These are phyloP conservation scores for Molanna angustata DNA, from an alignment of 2,888 invertebrate genomes.

Conservation along the genomic window DNA sequence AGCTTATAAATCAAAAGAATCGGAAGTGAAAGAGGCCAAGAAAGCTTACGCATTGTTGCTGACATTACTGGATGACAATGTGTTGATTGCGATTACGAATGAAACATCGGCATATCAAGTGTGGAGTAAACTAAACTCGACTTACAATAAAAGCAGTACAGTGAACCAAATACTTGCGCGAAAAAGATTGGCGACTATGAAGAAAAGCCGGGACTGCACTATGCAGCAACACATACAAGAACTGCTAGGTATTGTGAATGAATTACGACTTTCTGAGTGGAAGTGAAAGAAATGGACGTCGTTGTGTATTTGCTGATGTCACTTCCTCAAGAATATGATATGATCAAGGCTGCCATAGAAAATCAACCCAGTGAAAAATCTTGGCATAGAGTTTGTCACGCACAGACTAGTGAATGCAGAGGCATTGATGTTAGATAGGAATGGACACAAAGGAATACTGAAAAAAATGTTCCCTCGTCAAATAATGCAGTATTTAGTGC, in stretches of 20 bases:
- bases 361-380: neutral
- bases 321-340: neutral
- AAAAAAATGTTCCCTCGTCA: too few relatives aligned
- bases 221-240: neutral
- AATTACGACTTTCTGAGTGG: neutral
- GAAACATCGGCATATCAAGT: neutral
- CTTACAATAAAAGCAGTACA: neutral
- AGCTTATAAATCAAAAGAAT: too few relatives aligned
- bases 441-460: too few relatives aligned
- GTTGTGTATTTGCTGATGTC: neutral
- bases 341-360: neutral
- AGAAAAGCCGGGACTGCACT: neutral
- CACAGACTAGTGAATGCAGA: neutral
- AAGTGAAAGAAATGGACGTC: neutral
- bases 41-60: neutral
- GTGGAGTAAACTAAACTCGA: neutral
- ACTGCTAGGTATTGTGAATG: neutral
- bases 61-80: neutral
- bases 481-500: too few relatives aligned
- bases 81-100: neutral
- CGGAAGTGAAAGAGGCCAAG: neutral
- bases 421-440: too few relatives aligned
- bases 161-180: neutral
- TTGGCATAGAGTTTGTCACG: neutral
- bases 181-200: neutral